Conservation (phyloP, 2,113 vertebrate genomes). For the Lepus timidus region DNA sequence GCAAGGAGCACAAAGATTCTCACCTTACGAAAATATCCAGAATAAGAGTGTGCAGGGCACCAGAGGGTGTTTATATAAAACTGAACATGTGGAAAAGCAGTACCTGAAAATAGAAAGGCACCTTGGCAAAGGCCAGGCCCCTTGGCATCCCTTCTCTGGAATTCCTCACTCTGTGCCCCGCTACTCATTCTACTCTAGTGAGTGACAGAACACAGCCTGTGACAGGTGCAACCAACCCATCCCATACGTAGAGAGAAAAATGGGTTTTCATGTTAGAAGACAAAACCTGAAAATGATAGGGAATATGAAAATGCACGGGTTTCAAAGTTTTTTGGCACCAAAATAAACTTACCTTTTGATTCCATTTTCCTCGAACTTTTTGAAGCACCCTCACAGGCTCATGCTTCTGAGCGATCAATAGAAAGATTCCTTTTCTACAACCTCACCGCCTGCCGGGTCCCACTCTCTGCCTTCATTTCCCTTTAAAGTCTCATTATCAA, state of each 20-base stretch:
- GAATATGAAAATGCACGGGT: background rate
- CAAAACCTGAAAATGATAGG: background rate
- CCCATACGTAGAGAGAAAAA: background rate
- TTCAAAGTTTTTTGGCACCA: too few relatives aligned
- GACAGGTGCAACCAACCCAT: background rate
- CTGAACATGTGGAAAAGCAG: background rate
- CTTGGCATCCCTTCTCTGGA: background rate
- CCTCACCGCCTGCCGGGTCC: slow-evolving; percentile 39
- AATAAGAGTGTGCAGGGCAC: background rate
- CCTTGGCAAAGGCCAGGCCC: background rate
- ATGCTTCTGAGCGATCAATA: background rate
- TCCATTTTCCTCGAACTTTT: too few relatives aligned
- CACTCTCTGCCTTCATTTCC: slow-evolving; percentile 39
- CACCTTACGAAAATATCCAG: background rate
- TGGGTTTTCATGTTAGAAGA: background rate
- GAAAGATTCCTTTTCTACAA: background rate
- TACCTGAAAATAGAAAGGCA: background rate
- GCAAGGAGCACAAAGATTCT: background rate
- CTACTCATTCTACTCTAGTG: background rate
- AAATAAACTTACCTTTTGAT: too few relatives aligned
- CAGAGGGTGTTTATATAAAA: background rate
- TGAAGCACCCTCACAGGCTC: too few relatives aligned
- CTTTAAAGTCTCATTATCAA: slow-evolving; percentile 49
- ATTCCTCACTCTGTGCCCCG: background rate
- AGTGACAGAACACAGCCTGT: background rate